Evolutionary conservation across 2,888 invertebrate genomes (phyloP), one percentile per base, ranked within the genome.

Genomic region (Odontocerum albicorne): DNA sequence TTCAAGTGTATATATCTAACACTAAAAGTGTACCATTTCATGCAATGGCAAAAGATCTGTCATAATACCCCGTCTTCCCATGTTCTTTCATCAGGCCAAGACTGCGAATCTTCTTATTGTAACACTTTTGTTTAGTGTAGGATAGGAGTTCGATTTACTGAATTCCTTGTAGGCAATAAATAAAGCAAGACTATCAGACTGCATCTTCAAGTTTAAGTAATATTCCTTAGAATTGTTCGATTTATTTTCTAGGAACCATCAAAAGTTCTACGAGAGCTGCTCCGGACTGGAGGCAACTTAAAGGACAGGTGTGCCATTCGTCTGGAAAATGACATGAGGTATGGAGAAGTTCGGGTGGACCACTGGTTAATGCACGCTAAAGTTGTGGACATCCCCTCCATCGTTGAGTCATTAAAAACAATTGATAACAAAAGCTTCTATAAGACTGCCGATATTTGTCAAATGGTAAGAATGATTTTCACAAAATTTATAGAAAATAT

Each of bases 341-440:
- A 90, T 67, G 94, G 95, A 2, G 90, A 90, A 70, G 91, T 96
- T 0, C 81, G 90, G 55, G 85, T 96, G 57, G 96, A 96, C 68
- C 88, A 94, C 63, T 92, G 92, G 85, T 68, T 90, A 19, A 82
- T 95, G 68, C 88, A 89, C 68, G 87, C 91, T 0, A 95, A 94
- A 78, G 83, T 96, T 21, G 85, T 95, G 0, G 97, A 98, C 71
- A 72, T 97, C 39, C 97, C 97, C 0, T 91, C 93, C 3, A 80
- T 97, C 4, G 85, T 95, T 12, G 97, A 99, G 74, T 91, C 95
- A 0, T 74, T 92, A 51, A 99, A 99, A 76, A 96, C 96, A 0
- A 92, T 97, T 50, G 99, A 99, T 69, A 87, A 85, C 59, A 98
- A 96, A 72, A 96, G 92, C 66, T 93, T 98, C 65, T 99, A 98